These are phyloP conservation scores for Drosophila prostipennis DNA, from an alignment of 2,888 invertebrate genomes.

Conservation along the genomic window DNA sequence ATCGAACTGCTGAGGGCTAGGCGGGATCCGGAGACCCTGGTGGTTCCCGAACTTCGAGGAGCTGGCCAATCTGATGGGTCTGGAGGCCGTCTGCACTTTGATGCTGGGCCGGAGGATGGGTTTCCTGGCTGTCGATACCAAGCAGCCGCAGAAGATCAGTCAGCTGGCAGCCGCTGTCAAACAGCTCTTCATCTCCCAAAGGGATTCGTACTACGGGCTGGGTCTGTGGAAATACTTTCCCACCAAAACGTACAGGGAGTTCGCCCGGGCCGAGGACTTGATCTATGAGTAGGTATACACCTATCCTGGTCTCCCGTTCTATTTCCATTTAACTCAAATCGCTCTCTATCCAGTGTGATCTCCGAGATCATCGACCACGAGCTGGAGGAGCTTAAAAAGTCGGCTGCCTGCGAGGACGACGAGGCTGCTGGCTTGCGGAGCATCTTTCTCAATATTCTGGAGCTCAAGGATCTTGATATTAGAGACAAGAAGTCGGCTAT, in stretches of 20 bases:
- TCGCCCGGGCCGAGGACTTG: conserved; percentile 90
- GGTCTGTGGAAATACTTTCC: conserved; percentile 93
- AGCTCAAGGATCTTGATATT: conserved; percentile 89
- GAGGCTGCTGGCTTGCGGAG: conserved; percentile 87
- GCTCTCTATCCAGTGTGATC: conserved; percentile 87
- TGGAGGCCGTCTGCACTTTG: conserved; percentile 92
- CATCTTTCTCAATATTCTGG: conserved; percentile 90
- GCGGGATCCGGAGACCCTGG: conserved; percentile 85
- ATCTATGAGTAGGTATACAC: conserved; percentile 89
- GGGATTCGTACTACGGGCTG: conserved; percentile 91
- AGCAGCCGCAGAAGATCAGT: conserved; percentile 86
- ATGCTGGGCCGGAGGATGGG: conserved; percentile 92
- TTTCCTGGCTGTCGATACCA: conserved; percentile 86
- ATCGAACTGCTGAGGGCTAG: conserved; percentile 87
- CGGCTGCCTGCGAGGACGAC: conserved; percentile 85
- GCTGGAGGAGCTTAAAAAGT: conserved; percentile 85
- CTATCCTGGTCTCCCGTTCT: conserved; percentile 3
- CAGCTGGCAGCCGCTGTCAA: conserved; percentile 90
- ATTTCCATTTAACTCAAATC: conserved; percentile 14
- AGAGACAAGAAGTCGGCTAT: conserved; percentile 93
- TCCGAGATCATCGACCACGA: conserved; percentile 91
- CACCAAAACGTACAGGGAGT: conserved; percentile 89
- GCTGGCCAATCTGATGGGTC: conserved; percentile 90
- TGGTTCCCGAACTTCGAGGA: conserved; percentile 89
- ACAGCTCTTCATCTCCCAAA: conserved; percentile 90